Base-by-base conservation (phyloP, 2,113 vertebrate genomes). In the Myotis lucifugus region DNA sequence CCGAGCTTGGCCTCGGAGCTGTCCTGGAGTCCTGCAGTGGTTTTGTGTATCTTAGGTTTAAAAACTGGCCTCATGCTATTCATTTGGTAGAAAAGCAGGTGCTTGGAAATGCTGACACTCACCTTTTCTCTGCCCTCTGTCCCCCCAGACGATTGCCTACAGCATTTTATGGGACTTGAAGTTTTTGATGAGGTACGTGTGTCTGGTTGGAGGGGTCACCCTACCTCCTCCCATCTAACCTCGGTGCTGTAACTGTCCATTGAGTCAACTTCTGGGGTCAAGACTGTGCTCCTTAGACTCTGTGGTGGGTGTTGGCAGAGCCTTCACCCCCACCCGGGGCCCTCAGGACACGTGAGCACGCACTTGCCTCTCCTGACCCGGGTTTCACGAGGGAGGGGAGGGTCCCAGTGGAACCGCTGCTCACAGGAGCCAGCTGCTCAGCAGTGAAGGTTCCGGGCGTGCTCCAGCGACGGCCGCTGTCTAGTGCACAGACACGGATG, bases 91-190 rank as follows among this genome's bases (percentile, higher is more conserved):
- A n/a, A 4, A 17, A 50, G 32, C 8, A 8, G 4, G 34, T 6
- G 2, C 56, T 29, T 50, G 76, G 19, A 25, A 72, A 15, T 0
- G 34, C 67, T 9, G 48, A 54, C 50, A 70, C 37, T 69, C 15
- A 4, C 0, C 0, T 1, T 56, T 11, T 37, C 6, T 70, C 14
- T 93, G 14, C 93, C 2, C 32, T 98, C 34, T 95, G 67, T 92
- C 93, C 96, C 79, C 48, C 13, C 98, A 99, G 99, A 99, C 99
- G 10, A 98, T 99, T 83, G 99, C 99, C 61, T 99, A 99, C 98
- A 99, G 99, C 98, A 99, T 99, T 97, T 98, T 99, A 95, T 99
- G 99, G 99, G 99, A 99, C 97, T 97, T 99, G 91, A 99, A 99
- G 97, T 99, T 99, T 98, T 96, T 99, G 98, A 99, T 99, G 99